Evolutionary conservation across 2,888 invertebrate species (phyloP).

Genomic region (Troides aeacus): DNA sequence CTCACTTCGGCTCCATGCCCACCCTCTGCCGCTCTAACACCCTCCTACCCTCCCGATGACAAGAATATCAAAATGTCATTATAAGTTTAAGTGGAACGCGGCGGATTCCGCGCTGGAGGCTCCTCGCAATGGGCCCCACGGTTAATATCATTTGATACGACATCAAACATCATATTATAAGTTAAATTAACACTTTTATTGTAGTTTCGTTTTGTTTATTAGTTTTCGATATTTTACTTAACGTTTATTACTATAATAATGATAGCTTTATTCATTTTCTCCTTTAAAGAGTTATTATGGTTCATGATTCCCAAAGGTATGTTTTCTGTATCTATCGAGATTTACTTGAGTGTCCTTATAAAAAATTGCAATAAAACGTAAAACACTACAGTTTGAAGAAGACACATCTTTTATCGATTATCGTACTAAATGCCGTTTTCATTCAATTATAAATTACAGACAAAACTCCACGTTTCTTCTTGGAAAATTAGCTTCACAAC

Average conservation of each 20-base stretch:
- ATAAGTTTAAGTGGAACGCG: constrained; percentile 67
- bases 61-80: constrained; percentile 78
- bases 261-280: too few relatives aligned
- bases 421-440: too few relatives aligned
- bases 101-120: constrained; percentile 56
- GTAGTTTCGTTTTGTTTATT: not conserved
- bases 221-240: not conserved
- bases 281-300: too few relatives aligned
- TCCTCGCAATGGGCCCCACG: constrained; percentile 50
- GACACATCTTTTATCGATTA: too few relatives aligned
- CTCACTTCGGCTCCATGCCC: constrained; percentile 34
- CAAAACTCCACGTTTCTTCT: too few relatives aligned
- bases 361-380: too few relatives aligned
- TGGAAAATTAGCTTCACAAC: too few relatives aligned
- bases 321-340: too few relatives aligned
- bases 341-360: too few relatives aligned
- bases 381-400: too few relatives aligned
- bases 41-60: constrained; percentile 49
- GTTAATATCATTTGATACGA: constrained; percentile 52
- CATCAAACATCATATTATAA: constrained; percentile 43
- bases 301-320: too few relatives aligned
- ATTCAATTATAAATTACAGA: too few relatives aligned
- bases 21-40: constrained; percentile 26
- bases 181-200: constrained; percentile 25
- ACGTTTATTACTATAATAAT: not conserved